Evolutionary conservation across 2,113 vertebrate genomes (phyloP), one percentile per base, ranked within the genome.

Genomic region (Seriola quinqueradiata): DNA sequence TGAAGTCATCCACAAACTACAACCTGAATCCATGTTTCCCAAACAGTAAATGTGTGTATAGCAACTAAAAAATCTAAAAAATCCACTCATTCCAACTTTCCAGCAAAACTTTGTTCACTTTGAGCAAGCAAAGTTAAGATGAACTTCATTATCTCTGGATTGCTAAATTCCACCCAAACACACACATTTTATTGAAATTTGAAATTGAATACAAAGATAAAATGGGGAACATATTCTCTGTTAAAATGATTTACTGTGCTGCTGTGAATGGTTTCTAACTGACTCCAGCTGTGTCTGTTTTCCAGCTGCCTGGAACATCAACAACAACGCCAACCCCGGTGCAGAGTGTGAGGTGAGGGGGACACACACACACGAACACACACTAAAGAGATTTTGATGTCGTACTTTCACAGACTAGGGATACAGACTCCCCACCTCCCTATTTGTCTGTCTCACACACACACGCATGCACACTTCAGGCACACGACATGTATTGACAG

Each of bases 401-500:
- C 38, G 28, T 28, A 28, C 28, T 28, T 28, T 28, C 28, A 28
- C 28, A 28, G 28, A 28, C 28, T 28, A 28, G 28, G 28, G 28
- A 28, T 28, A 28, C 28, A 28, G 28, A 28, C 28, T 5, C 38
- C 38, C 38, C 38, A 38, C 38, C 38, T 38, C 38, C 4, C 6
- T 38, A 38, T 38, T 8, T 38, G 38, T 38, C 38, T 4, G 38
- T 38, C 38, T 38, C 40, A 70, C 60, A 80, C 50, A 21, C 70
- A 58, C 58, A 81, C 46, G 82, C 44, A 82, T n/a, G 38, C 60
- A 77, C 13, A 84, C 60, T 81, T 9, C 58, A 71, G 72, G 38
- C 89, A 90, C 86, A 75, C 25, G 38, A 75, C 66, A 44, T n/a
- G 25, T 95, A 88, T 94, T 94, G 92, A 86, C 75, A 95, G 65